Base-by-base conservation (phyloP, 2,113 vertebrate genomes). In the Fregata magnificens region DNA sequence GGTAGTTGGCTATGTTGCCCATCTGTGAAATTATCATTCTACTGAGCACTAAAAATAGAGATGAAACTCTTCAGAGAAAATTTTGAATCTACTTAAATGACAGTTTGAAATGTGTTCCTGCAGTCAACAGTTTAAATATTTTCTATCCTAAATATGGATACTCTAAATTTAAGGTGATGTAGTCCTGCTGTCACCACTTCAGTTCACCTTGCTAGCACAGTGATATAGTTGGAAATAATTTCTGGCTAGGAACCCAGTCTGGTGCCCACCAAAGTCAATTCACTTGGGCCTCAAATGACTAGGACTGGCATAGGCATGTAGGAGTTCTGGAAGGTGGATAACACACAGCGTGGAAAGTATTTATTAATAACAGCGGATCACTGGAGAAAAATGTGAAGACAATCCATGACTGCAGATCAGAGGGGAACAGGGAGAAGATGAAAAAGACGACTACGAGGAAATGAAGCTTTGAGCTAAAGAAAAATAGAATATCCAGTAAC, bases 1-100 rank as follows among this genome's bases (percentile, higher is more conserved):
- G 94, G 91, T 95, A 95, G 94, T 95, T 97, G 95, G 97, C 91
- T 96, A 83, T 97, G 97, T 96, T 96, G 95, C 96, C 98, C 97
- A 97, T 98, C 95, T 98, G 98, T 98, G 97, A 97, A 96, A 95
- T 97, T 97, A 93, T 98, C 94, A 98, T 97, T 95, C 89, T 96
- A 95, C 93, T 36, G 58, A 96, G 87, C 73, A 87, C 97, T 95
- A 95, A 95, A 97, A 98, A 96, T 96, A 97, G 90, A 95, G 78
- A 96, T 77, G 77, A 91, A 92, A 93, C 85, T 95, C 95, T 96
- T 95, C 84, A 82, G 93, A 97, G 94, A 91, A 95, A 94, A 97
- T 34, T 91, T 86, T 91, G 86, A 96, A 86, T 94, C 89, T 96
- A 93, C 82, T 86, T 50, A 62, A 91, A 90, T 83, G 94, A 93